phyloP scores from a whole-genome alignment of 2,888 invertebrate species.

The Drosophila villosipedis region DNA sequence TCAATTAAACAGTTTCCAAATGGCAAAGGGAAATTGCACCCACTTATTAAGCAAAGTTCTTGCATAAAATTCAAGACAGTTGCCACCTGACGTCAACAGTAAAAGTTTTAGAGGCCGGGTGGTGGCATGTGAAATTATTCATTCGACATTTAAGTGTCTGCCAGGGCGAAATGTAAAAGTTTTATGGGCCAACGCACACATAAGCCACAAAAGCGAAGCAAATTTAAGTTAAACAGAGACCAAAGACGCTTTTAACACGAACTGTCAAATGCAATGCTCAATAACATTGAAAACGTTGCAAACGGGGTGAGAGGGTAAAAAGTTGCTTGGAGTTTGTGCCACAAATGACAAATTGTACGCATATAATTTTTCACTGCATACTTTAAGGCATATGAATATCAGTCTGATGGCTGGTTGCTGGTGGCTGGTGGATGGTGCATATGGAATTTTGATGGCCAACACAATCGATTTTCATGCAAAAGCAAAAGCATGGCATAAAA shows the following conservation, averaged over 20 bases:
- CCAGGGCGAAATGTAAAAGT: constrained; percentile 69
- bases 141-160: constrained; percentile 77
- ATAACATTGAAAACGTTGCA: constrained; percentile 8
- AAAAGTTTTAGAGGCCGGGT: constrained; percentile 60
- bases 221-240: constrained; percentile 31
- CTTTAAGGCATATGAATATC: constrained; percentile 54
- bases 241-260: constrained; percentile 32
- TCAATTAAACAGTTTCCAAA: constrained; percentile 49
- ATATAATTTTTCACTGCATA: constrained; percentile 58
- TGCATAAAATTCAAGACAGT: constrained; percentile 44
- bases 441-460: constrained; percentile 68
- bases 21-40: constrained; percentile 43
- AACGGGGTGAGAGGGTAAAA: neutral
- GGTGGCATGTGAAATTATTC: constrained; percentile 75
- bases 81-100: constrained; percentile 46
- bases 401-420: constrained; percentile 9
- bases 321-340: constrained; percentile 5
- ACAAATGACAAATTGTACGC: constrained; percentile 60
- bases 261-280: constrained; percentile 53
- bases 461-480: constrained; percentile 63
- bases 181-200: constrained; percentile 60
- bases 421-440: constrained; percentile 46
- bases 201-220: constrained; percentile 55
- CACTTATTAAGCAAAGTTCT: constrained; percentile 56
- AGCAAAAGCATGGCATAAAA: constrained; percentile 37